Evolutionary conservation across 1,140 invertebrate species (phyloP), one percentile per base, ranked within the genome.

Genomic region (Antheraea mylitta): DNA sequence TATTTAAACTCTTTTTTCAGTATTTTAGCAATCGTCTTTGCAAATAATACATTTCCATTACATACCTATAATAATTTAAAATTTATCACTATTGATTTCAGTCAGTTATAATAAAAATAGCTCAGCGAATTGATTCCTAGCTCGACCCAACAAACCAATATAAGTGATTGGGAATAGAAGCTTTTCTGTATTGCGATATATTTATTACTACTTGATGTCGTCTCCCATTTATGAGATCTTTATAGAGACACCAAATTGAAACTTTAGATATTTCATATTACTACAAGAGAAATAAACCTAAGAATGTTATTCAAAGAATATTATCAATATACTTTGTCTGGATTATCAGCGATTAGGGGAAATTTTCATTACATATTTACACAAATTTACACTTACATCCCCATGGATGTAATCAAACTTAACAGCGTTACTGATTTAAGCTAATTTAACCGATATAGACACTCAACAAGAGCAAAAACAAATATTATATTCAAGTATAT

Each of bases 191-290:
- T 37, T 61, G 62, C 8, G 22, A 45, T 45, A 62, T 74, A 66
- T 74, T 70, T 66, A 70, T 67, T 65, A 68, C 68, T 65, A 64
- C 67, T 60, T 38, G 65, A 64, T 18, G 37, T 64, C 62, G 45
- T 48, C 36, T 61, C 68, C 42, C 38, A 60, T 67, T 69, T 68
- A 19, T 18, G 45, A 65, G 16, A 53, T 53, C 0, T 53, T 53
- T n/a, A 53, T 53, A 53, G 45, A 45, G 7, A 53, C 22, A 13
- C 16, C 60, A 62, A 70, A 81, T 82, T 79, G 75, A 80, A 80
- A 77, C 74, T 77, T 76, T 78, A 72, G 73, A 78, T 73, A 74
- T 70, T 45, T 70, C 71, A 78, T 80, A 81, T 80, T 72, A 66
- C 73, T 62, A 69, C 71, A 63, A 73, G 78, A 69, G 72, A 71